phyloP scores from a whole-genome alignment of 1,140 invertebrate species.

The Trichonephila clavipes region DNA sequence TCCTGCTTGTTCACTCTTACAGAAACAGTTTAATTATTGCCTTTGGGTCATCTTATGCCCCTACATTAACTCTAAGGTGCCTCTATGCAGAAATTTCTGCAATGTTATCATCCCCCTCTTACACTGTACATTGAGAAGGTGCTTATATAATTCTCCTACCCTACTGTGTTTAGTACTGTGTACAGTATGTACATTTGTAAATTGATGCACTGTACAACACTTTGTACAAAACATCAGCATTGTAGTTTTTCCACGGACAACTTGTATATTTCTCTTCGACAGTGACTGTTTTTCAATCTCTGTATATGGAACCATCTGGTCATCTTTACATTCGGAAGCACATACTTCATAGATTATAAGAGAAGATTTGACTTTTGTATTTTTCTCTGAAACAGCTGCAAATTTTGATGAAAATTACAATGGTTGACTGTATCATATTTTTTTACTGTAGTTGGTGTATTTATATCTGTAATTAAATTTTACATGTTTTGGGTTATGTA shows the following conservation, averaged over 20 bases:
- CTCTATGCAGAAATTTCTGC: constrained; percentile 65
- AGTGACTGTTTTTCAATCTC: constrained; percentile 50
- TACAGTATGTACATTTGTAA: constrained; percentile 77
- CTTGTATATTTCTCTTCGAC: constrained; percentile 73
- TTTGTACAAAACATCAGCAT: constrained; percentile 73
- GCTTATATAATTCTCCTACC: constrained; percentile 56
- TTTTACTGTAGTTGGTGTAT: constrained; percentile 36
- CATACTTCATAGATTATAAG: constrained; percentile 64
- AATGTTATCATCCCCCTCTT: constrained; percentile 68
- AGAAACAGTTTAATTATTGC: constrained; percentile 27
- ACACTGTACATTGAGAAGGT: constrained; percentile 76
- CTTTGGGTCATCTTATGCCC: constrained; percentile 43
- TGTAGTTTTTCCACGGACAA: constrained; percentile 66
- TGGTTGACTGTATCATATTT: constrained; percentile 35
- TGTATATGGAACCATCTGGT: constrained; percentile 70
- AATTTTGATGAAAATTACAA: constrained; percentile 36
- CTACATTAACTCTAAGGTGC: constrained; percentile 70
- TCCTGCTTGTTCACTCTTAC: neutral
- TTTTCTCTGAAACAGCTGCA: constrained; percentile 32
- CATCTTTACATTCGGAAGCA: constrained; percentile 59
- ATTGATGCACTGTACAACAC: constrained; percentile 73
- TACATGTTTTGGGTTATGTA: neutral
- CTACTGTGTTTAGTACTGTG: constrained; percentile 67
- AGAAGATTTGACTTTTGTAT: constrained; percentile 59
- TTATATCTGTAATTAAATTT: constrained; percentile 7